A percentile compares a stretch with the other conserved stretches of the same genome.
Conservation (phyloP, 2,113 vertebrate species). For the Tiliqua scincoides region DNA sequence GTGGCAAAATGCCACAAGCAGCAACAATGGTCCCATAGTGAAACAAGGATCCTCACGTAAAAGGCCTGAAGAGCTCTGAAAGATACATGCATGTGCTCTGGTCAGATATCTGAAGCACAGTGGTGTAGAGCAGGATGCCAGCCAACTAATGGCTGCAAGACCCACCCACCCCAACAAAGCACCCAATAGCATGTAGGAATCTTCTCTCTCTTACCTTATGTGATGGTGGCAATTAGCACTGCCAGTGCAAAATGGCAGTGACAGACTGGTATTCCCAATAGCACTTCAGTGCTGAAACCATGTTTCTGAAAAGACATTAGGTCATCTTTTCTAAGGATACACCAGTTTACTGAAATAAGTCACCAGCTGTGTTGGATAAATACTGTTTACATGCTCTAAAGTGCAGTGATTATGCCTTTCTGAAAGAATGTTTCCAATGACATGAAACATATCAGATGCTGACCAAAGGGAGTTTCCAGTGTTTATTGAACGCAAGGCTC, state of each 20-base stretch:
- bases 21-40: too few species aligned
- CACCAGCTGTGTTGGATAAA: not conserved
- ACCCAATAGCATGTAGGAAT: too few species aligned
- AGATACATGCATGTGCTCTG: too few species aligned
- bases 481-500: not conserved
- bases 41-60: too few species aligned
- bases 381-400: not conserved
- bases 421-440: slow-evolving; percentile 32
- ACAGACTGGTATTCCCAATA: not conserved
- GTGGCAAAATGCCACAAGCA: too few species aligned
- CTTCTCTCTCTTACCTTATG: too few species aligned
- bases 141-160: too few species aligned
- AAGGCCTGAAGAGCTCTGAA: too few species aligned
- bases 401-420: not conserved
- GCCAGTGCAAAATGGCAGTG: not conserved
- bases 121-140: too few species aligned
- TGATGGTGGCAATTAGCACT: too few species aligned
- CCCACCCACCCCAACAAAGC: too few species aligned
- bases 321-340: not conserved
- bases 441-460: slow-evolving; percentile 5
- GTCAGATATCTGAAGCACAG: too few species aligned
- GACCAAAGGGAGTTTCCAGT: slow-evolving; percentile 23
- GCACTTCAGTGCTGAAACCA: not conserved
- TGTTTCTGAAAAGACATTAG: not conserved
- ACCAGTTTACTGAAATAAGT: not conserved